These are phyloP conservation scores for Pangasius larnaudii DNA, from an alignment of 2,797 vertebrate genomes.

Conservation along the genomic window DNA sequence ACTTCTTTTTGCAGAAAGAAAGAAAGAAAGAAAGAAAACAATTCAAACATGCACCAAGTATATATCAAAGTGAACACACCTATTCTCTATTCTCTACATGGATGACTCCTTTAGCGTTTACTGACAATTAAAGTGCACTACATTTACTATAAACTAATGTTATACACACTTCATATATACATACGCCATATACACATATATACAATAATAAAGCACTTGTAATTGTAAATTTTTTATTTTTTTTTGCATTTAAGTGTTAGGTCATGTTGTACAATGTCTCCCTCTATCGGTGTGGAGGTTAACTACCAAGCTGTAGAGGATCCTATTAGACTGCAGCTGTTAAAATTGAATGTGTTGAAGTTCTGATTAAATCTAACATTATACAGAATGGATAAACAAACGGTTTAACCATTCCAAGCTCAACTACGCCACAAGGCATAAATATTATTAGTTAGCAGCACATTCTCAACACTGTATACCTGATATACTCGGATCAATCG, in stretches of 20 bases:
- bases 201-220: neutral
- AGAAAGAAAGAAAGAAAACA: neutral
- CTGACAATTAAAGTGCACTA: neutral
- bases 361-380: neutral
- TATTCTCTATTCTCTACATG: neutral
- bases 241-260: neutral
- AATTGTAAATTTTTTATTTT: neutral
- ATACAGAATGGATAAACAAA: neutral
- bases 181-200: neutral
- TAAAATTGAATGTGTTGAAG: neutral
- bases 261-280: neutral
- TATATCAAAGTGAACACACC: slow-evolving; percentile 9
- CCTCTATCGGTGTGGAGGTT: neutral
- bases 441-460: neutral
- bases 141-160: neutral
- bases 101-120: neutral
- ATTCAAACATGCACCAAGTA: neutral
- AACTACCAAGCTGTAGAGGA: neutral
- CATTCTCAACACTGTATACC: neutral
- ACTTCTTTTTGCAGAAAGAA: neutral
- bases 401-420: neutral
- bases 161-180: neutral
- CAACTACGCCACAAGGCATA: neutral
- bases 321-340: neutral
- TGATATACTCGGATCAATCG: neutral